Conservation (phyloP, 2,113 vertebrate genomes). For the Dicentrarchus labrax region DNA sequence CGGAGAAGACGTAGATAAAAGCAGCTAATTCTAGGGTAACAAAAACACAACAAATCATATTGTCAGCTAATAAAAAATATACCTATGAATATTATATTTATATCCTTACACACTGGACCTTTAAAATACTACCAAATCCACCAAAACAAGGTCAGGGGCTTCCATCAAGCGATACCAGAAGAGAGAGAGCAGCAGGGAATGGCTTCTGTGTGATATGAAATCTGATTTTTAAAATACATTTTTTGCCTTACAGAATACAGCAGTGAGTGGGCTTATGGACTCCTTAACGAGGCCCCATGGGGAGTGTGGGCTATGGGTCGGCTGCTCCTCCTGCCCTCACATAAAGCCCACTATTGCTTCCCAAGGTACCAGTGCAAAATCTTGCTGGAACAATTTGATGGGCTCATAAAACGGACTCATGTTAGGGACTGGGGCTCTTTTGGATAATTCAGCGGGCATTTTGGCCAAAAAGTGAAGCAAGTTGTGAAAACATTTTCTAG, state of each 20-base stretch:
- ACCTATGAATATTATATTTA: too few relatives aligned
- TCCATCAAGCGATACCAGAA: neutral
- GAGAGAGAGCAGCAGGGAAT: neutral
- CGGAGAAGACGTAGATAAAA: too few relatives aligned
- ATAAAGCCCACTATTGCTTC: neutral
- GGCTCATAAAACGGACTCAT: slow-evolving; percentile 26
- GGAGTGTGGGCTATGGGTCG: neutral
- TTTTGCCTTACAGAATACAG: neutral
- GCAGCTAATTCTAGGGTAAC: too few relatives aligned
- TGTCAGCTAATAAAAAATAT: too few relatives aligned
- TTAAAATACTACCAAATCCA: too few relatives aligned
- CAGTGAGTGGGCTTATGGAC: neutral
- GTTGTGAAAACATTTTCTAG: slow-evolving; percentile 42
- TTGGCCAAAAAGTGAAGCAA: slow-evolving; percentile 34
- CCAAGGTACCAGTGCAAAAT: slow-evolving; percentile 34
- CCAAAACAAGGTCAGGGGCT: neutral
- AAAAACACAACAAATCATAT: too few relatives aligned
- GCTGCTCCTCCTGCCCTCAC: neutral
- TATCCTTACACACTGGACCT: too few relatives aligned
- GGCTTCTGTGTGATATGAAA: neutral
- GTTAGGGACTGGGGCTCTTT: slow-evolving; percentile 12
- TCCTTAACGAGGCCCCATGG: neutral
- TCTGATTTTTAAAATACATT: neutral
- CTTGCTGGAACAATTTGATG: slow-evolving; percentile 44
- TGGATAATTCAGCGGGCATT: slow-evolving; percentile 27